Conservation (phyloP, 37 sponge, comb jelly and placozoan species). For the Beroe forskalii region DNA sequence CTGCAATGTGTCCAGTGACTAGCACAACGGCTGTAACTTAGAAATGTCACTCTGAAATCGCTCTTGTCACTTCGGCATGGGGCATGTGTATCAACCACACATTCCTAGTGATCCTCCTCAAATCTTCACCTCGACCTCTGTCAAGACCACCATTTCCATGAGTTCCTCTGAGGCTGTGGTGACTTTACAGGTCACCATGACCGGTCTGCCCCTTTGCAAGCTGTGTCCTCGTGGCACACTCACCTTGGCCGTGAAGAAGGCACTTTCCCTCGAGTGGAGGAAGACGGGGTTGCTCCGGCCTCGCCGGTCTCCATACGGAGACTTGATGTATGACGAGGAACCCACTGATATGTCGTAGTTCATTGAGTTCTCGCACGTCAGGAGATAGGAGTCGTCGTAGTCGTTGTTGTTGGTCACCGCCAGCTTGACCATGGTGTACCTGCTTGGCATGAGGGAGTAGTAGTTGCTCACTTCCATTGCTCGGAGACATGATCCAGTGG, state of each 20-base stretch:
- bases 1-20: too few species aligned
- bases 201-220: background rate
- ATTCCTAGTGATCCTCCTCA: too few species aligned
- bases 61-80: too few species aligned
- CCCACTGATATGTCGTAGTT: constrained; percentile 19
- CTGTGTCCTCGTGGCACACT: background rate
- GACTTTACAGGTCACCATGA: constrained; percentile 11
- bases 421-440: background rate
- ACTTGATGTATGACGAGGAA: background rate
- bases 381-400: background rate
- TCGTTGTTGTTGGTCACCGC: constrained; percentile 12
- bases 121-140: background rate
- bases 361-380: constrained; percentile 11
- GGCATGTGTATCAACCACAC: too few species aligned
- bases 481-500: constrained; percentile 28
- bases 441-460: constrained; percentile 4
- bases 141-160: background rate
- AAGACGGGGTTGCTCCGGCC: constrained; percentile 31
- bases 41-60: too few species aligned
- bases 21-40: too few species aligned
- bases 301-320: background rate
- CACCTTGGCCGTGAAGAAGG: background rate
- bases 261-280: background rate
- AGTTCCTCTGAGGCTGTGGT: background rate
- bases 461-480: background rate